phyloP scores from a whole-genome alignment of 2,113 vertebrate genomes.

The Lichenostomus cassidix region DNA sequence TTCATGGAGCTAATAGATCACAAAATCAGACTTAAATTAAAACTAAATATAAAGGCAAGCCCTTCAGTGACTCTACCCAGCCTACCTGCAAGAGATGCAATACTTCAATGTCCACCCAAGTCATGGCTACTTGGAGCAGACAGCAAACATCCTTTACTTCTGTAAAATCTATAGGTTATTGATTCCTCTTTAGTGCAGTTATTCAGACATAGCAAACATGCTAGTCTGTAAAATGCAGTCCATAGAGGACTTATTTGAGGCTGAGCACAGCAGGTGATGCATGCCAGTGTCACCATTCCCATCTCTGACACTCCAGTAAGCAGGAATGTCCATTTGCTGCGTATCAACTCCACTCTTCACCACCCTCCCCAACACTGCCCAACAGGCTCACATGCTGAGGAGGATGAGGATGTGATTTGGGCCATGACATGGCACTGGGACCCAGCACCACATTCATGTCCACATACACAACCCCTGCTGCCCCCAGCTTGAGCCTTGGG shows the following conservation, averaged over 20 bases:
- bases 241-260: neutral
- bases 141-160: neutral
- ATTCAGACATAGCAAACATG: neutral
- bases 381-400: neutral
- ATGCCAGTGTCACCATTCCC: neutral
- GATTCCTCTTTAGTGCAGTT: neutral
- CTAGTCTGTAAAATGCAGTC: neutral
- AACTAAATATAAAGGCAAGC: neutral
- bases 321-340: neutral
- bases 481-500: neutral
- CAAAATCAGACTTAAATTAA: neutral
- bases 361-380: neutral
- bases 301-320: neutral
- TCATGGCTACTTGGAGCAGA: neutral
- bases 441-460: rapidly evolving
- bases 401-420: rapidly evolving
- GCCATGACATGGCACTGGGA: neutral
- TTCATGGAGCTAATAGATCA: neutral
- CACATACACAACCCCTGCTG: neutral
- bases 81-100: neutral
- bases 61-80: neutral
- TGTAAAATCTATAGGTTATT: neutral
- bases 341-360: neutral
- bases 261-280: rapidly evolving
- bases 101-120: neutral